These are phyloP conservation scores for Lycopodina hypogea DNA, from an alignment of 37 sponge, comb jelly and placozoan species.

Conservation along the genomic window DNA sequence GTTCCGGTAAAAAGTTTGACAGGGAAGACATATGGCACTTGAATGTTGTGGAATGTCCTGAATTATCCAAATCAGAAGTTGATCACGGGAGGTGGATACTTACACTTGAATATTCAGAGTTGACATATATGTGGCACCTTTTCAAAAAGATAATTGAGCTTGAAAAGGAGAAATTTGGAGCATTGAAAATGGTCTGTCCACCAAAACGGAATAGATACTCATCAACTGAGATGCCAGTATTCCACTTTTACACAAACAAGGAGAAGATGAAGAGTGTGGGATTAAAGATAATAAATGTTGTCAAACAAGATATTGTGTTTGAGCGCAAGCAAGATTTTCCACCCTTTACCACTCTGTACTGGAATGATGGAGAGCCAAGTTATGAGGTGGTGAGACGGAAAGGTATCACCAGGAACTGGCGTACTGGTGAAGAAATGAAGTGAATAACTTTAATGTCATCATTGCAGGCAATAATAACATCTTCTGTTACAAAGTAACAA, in stretches of 20 bases:
- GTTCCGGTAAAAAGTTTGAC: neutral
- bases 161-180: neutral
- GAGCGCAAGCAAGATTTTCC: conserved; percentile 36
- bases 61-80: neutral
- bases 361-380: conserved; percentile 1
- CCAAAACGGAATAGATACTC: neutral
- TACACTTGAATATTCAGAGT: neutral
- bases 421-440: too few species aligned
- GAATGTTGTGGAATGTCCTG: neutral
- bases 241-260: neutral
- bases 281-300: conserved; percentile 37
- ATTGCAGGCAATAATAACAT: too few species aligned
- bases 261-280: conserved; percentile 20
- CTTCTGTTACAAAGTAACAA: too few species aligned
- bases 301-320: conserved; percentile 27
- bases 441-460: too few species aligned
- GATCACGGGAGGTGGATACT: conserved; percentile 2
- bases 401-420: too few species aligned
- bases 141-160: neutral
- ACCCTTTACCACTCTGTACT: neutral
- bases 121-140: neutral
- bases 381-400: neutral
- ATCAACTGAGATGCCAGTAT: neutral
- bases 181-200: neutral
- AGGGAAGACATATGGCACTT: neutral